Percentiles rank a stretch among this genome's conserved stretches.
Evolutionary conservation across 2,113 vertebrate species (phyloP).

Genomic region (Rhynchomys soricoides): DNA sequence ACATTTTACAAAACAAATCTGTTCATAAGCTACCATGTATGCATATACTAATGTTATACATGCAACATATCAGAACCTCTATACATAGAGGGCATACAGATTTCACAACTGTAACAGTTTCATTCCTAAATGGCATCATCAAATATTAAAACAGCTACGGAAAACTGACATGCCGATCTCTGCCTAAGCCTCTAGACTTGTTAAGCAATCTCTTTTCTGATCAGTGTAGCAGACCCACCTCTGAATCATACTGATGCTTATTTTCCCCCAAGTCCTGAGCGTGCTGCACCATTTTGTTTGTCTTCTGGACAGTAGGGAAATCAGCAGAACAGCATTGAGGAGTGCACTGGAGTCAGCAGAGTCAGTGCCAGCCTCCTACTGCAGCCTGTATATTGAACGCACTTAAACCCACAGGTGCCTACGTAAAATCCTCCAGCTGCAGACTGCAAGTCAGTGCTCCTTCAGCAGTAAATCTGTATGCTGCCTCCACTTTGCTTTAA

Average conservation of each 20-base stretch:
- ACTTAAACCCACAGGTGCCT: constrained; percentile 83
- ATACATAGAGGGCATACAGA: constrained; percentile 59
- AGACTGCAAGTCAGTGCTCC: constrained; percentile 79
- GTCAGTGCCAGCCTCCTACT: constrained; percentile 82
- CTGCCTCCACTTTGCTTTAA: constrained; percentile 65
- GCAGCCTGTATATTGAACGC: constrained; percentile 82
- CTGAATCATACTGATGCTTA: constrained; percentile 59
- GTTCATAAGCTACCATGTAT: constrained; percentile 57
- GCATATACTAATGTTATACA: constrained; percentile 37
- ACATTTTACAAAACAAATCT: constrained; percentile 48
- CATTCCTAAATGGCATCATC: background rate
- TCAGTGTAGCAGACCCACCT: constrained; percentile 77
- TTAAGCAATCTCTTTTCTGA: constrained; percentile 30
- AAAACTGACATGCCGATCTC: constrained; percentile 45
- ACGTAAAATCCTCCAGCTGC: constrained; percentile 84
- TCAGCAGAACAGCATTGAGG: constrained; percentile 77
- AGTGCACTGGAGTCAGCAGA: constrained; percentile 82
- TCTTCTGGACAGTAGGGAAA: constrained; percentile 77
- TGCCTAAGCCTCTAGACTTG: constrained; percentile 15
- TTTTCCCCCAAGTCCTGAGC: constrained; percentile 62
- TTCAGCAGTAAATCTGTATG: constrained; percentile 70
- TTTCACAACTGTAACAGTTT: constrained; percentile 56
- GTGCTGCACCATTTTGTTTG: constrained; percentile 74
- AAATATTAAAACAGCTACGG: constrained; percentile 58
- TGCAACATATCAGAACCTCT: constrained; percentile 30